These are phyloP conservation scores for Anastrepha ludens DNA, from an alignment of 1,140 invertebrate genomes.

Conservation along the genomic window DNA sequence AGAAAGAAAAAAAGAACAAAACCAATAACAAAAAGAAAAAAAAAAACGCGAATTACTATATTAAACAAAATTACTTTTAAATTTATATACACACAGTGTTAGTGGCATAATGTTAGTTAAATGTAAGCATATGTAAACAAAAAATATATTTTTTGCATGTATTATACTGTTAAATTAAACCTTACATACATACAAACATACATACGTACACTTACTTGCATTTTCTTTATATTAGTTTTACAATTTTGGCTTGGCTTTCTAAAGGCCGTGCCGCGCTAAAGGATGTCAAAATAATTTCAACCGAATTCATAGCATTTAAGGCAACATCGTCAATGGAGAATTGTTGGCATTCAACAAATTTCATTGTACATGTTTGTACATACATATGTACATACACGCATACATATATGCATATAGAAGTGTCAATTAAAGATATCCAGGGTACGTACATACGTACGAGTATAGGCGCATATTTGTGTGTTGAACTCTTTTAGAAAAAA, in stretches of 20 bases:
- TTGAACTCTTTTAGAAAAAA: neutral
- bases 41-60: neutral
- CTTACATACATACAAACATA: conserved; percentile 10
- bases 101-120: conserved; percentile 25
- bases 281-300: neutral
- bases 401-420: neutral
- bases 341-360: neutral
- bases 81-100: conserved; percentile 37
- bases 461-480: neutral
- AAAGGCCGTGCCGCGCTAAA: neutral
- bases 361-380: neutral
- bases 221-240: conserved; percentile 6
- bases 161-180: conserved; percentile 46
- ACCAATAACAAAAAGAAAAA: no score
- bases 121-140: conserved; percentile 23
- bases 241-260: no score
- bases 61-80: neutral
- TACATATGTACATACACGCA: neutral
- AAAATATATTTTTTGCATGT: conserved; percentile 21
- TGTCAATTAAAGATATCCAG: conserved; percentile 7
- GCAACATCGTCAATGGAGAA: neutral
- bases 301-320: conserved; percentile 8
- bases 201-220: conserved; percentile 30
- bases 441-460: neutral
- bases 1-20: no score